Evolutionary conservation across 2,888 invertebrate species (phyloP), one percentile per base, ranked within the genome.

Genomic region (Mimas tiliae): DNA sequence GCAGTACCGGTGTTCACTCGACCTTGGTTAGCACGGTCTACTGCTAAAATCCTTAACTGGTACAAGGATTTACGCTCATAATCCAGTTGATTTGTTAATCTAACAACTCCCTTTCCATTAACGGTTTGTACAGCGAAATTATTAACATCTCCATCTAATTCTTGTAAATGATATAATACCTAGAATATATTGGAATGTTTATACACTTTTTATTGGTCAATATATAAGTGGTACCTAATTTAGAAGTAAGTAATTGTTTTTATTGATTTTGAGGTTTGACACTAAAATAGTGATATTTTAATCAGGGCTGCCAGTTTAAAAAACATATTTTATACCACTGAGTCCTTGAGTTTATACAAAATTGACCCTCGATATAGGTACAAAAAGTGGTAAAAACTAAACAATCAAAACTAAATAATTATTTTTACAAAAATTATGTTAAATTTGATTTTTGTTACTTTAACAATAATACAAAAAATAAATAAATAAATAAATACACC

Each of bases 1-100:
- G 98, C 98, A 3, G 98, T 97, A 21, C 97, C 98, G 0, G 98
- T 98, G 83, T 98, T 98, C n/a, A 97, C 95, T 8, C 95, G 91
- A 47, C 96, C 95, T 87, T 96, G 95, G 84, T 96, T 97, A 0
- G 98, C 97, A 64, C 98, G 95, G 86, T 98, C 98, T 2, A 97
- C 95, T 0, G 98, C 98, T 70, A 98, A 86, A 3, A 98, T 95
- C 73, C 97, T 94, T 63, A 98, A 90, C 86, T 98, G 98, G 82
- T 98, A 98, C 21, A 98, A 89, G 62, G 96, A 97, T 87, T 98
- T 98, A 63, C 94, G 94, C 84, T 98, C 98, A 82, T 98, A 98
- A 90, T 98, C 98, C 73, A 98, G 94, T 52, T 94, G 93, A 70
- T 96, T 96, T 64, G 95, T 94, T 6, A 98, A 94, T 65, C 96